Evolutionary conservation across 2,797 vertebrate species (phyloP).

Genomic region (Adrianichthys oophorus): DNA sequence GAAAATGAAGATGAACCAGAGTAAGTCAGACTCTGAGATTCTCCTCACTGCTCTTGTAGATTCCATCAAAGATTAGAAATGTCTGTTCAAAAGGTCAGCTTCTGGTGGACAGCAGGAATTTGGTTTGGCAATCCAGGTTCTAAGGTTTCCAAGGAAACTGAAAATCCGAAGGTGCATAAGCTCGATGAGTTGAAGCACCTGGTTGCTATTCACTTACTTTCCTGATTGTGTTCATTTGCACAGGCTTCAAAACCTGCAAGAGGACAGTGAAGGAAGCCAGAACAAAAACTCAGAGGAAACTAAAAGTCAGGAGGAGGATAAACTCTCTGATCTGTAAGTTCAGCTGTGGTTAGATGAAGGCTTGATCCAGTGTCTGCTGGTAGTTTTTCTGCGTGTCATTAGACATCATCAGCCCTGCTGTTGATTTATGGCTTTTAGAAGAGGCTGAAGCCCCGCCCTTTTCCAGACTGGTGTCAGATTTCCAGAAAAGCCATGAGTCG

Average conservation of each 20-base stretch:
- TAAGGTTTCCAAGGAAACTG: too few relatives aligned
- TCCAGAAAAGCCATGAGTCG: too few relatives aligned
- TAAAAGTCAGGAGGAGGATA: slow-evolving; percentile 19
- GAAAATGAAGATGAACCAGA: slow-evolving; percentile 81
- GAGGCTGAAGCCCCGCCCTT: slow-evolving; percentile 6
- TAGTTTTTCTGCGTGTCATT: not conserved
- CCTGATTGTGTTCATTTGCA: slow-evolving; percentile 20
- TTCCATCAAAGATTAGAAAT: not conserved
- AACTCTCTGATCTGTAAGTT: slow-evolving; percentile 42
- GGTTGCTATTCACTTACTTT: not conserved
- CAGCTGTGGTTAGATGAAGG: slow-evolving; percentile 3
- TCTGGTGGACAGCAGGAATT: not conserved
- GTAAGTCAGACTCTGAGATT: slow-evolving; percentile 62
- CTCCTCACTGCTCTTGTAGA: not conserved
- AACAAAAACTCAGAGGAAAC: slow-evolving; percentile 32
- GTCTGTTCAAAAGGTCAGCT: too few relatives aligned
- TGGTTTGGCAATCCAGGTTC: not conserved
- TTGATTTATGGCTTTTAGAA: not conserved
- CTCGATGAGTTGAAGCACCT: slow-evolving; percentile 4
- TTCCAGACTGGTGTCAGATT: not conserved
- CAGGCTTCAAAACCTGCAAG: slow-evolving; percentile 69
- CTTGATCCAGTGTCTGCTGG: not conserved
- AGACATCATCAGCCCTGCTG: not conserved
- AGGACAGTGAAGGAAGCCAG: slow-evolving; percentile 55
- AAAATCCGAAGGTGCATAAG: not conserved